Evolutionary conservation across 1,140 invertebrate genomes (phyloP), one percentile per base, ranked within the genome.

Genomic region (Chelonus insularis): DNA sequence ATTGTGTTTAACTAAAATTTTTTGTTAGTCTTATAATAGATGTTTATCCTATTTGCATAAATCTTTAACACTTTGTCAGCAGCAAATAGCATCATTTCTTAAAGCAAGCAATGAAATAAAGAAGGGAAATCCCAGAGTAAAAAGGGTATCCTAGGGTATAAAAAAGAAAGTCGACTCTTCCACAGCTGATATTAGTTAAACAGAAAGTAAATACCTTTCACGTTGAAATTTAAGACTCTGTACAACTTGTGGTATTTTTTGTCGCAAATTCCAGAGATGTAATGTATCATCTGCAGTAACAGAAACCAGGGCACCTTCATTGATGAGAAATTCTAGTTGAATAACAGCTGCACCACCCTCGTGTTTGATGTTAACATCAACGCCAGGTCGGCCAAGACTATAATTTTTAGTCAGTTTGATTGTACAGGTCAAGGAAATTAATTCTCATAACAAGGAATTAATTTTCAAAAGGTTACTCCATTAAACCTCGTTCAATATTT

Each of bases 241-340:
- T 61, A 97, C 91, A 72, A 98, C 88, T 80, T 96, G 95, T 37
- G 96, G 95, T 65, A 86, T 86, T 84, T 98, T 98, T 83, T 97
- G 95, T 64, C 94, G 85, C 82, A 96, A 95, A 85, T 94, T 98
- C 97, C 97, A 99, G 64, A 99, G 85, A 82, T 99, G 96, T 47
- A 99, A 80, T 65, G 88, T 91, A 81, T 99, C 95, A 82, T 99
- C 96, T 1, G 93, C 89, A 43, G 95, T 97, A 56, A 93, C 93
- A 3, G 95, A 95, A 57, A 99, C 88, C 41, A 99, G 84, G 18
- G 92, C 93, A 65, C 97, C 97, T 84, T 99, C 96, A 84, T 99
- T 99, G 64, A 97, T 85, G 54, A 99, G 84, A 82, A 99, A 99
- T 73, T 92, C 86, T 58, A 97, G 86, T 79, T 97, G 95, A 63